Evolutionary conservation across 2,113 vertebrate genomes (phyloP).

Genomic region (Gila orcuttii): DNA sequence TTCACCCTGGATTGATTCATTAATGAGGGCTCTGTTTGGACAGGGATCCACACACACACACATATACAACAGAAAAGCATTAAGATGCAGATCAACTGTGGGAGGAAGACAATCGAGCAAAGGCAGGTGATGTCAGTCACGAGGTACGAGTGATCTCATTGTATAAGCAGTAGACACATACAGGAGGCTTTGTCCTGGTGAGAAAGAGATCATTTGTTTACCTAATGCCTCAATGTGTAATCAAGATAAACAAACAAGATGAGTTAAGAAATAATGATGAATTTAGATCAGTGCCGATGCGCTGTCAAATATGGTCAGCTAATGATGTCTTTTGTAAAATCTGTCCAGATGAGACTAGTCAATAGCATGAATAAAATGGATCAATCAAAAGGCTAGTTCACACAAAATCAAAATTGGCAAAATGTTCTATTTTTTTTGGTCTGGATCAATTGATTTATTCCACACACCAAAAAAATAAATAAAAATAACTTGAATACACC

Average conservation of each 20-base stretch:
- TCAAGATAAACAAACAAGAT: conserved; percentile 2
- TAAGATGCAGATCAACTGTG: conserved; percentile 48
- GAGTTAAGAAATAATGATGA: background rate
- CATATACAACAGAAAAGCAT: conserved; percentile 33
- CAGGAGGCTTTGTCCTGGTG: conserved; percentile 6
- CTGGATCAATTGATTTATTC: background rate
- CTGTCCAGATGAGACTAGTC: background rate
- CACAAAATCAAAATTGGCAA: background rate
- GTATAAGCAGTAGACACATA: background rate
- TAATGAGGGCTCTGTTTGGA: conserved; percentile 27
- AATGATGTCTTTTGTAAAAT: background rate
- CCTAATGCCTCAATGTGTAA: conserved; percentile 18
- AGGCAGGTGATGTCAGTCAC: background rate
- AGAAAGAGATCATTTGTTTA: conserved; percentile 21
- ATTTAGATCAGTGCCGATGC: background rate
- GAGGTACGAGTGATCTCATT: background rate
- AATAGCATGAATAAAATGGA: background rate
- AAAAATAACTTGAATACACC: background rate
- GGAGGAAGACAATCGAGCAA: background rate
- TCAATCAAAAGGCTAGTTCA: background rate
- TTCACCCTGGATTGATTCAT: conserved; percentile 8
- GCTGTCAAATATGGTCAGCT: background rate
- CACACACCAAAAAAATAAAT: background rate
- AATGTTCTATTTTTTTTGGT: background rate
- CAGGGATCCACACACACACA: background rate